A percentile compares a stretch with the other conserved stretches of the same genome.
Conservation (phyloP, 2,888 invertebrate genomes). For the Vandiemenella viatica region DNA sequence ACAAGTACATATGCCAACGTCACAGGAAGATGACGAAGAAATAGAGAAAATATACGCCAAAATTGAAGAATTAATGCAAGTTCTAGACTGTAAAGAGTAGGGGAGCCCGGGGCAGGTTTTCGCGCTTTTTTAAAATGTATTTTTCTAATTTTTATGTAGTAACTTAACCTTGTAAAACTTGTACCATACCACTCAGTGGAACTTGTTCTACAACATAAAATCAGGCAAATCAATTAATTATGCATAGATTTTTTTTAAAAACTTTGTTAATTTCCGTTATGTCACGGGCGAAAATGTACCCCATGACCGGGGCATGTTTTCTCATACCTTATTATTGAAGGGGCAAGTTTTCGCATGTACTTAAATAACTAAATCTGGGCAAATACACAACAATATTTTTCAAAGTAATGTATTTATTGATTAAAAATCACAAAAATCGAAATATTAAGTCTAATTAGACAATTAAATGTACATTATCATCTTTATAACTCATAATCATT, state of each 20-base stretch:
- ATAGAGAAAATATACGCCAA: too few species aligned
- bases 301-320: conserved; percentile 1
- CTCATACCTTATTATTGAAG: neutral
- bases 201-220: neutral
- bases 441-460: too few species aligned
- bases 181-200: neutral
- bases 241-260: neutral
- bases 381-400: neutral
- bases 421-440: too few species aligned
- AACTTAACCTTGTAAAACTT: neutral
- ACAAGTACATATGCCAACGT: too few species aligned
- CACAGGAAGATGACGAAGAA: too few species aligned
- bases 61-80: too few species aligned
- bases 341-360: neutral
- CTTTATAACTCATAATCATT: neutral
- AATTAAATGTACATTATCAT: neutral
- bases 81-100: too few species aligned
- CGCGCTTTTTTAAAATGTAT: neutral
- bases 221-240: too few species aligned
- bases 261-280: neutral
- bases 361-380: too few species aligned
- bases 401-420: too few species aligned
- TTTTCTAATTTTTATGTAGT: neutral
- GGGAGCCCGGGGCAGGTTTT: conserved; percentile 4
- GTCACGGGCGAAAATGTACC: neutral